Percentiles rank a stretch among this genome's conserved stretches.
Evolutionary conservation across 1,140 invertebrate species (phyloP).

Genomic region (Phocides pigmalion): DNA sequence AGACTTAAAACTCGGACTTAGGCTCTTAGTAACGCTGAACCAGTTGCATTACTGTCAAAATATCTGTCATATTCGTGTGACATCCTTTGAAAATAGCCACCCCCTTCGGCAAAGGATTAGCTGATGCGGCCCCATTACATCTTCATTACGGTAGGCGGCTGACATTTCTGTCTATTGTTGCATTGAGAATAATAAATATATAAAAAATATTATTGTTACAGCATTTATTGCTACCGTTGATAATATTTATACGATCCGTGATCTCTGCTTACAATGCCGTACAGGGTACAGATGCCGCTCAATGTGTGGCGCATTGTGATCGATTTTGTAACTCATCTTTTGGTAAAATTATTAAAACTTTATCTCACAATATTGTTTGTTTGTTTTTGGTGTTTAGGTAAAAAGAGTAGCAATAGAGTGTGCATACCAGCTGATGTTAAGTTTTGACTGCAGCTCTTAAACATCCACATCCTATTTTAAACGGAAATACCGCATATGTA

Average conservation of each 20-base stretch:
- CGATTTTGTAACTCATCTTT: slow-evolving; percentile 20
- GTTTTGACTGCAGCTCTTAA: too few species aligned
- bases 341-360: neutral
- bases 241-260: slow-evolving; percentile 68
- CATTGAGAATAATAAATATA: slow-evolving; percentile 59
- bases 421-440: too few species aligned
- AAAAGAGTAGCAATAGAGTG: too few species aligned
- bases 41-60: slow-evolving; percentile 82
- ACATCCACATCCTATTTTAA: too few species aligned
- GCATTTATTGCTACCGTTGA: slow-evolving; percentile 66
- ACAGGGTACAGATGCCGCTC: slow-evolving; percentile 56
- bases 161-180: slow-evolving; percentile 60
- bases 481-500: too few species aligned
- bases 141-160: slow-evolving; percentile 82
- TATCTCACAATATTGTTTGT: neutral
- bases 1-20: slow-evolving; percentile 20
- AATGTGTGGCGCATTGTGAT: slow-evolving; percentile 21
- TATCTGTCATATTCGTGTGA: slow-evolving; percentile 81
- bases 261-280: slow-evolving; percentile 65
- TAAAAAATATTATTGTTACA: slow-evolving; percentile 75
- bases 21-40: slow-evolving; percentile 47
- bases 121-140: slow-evolving; percentile 74
- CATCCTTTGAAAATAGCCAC: slow-evolving; percentile 77
- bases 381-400: too few species aligned
- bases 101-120: slow-evolving; percentile 78